Evolutionary conservation across 2,888 invertebrate species (phyloP).

Genomic region (Ischnura elegans): DNA sequence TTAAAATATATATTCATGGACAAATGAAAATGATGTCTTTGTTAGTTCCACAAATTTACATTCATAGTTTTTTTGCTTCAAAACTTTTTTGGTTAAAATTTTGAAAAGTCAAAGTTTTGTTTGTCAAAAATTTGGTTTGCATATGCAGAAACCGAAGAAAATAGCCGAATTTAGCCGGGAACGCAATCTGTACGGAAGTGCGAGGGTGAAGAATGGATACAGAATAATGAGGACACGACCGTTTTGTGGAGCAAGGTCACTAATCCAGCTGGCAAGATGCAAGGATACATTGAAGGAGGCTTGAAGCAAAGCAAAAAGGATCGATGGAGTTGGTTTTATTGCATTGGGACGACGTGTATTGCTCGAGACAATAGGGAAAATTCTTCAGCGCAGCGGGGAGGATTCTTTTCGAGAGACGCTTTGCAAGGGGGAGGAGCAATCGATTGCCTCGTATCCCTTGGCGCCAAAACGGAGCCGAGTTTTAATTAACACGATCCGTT

Average conservation of each 20-base stretch:
- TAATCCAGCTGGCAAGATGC: neutral
- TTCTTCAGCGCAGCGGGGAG: neutral
- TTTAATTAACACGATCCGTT: slow-evolving; percentile 7
- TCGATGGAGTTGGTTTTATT: neutral
- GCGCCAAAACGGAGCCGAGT: neutral
- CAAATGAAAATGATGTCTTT: too few relatives aligned
- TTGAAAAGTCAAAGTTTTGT: too few relatives aligned
- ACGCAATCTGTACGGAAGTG: too few relatives aligned
- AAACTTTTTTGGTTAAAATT: too few relatives aligned
- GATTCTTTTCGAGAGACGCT: neutral
- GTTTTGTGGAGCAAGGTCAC: neutral
- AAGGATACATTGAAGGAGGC: neutral
- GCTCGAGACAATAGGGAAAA: neutral
- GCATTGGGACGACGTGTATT: neutral
- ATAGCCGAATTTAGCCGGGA: too few relatives aligned
- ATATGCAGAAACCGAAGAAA: too few relatives aligned
- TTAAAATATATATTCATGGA: too few relatives aligned
- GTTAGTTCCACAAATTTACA: too few relatives aligned
- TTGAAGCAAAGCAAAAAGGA: neutral
- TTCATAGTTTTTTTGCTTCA: too few relatives aligned
- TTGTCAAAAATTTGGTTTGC: too few relatives aligned
- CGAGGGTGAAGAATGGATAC: too few relatives aligned
- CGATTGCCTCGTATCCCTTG: neutral
- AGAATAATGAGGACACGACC: neutral
- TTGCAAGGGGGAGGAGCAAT: neutral